Percentiles rank a stretch among this genome's conserved stretches.
Evolutionary conservation across 1,140 invertebrate genomes (phyloP).

Genomic region (Pseudobourletiella spinata): DNA sequence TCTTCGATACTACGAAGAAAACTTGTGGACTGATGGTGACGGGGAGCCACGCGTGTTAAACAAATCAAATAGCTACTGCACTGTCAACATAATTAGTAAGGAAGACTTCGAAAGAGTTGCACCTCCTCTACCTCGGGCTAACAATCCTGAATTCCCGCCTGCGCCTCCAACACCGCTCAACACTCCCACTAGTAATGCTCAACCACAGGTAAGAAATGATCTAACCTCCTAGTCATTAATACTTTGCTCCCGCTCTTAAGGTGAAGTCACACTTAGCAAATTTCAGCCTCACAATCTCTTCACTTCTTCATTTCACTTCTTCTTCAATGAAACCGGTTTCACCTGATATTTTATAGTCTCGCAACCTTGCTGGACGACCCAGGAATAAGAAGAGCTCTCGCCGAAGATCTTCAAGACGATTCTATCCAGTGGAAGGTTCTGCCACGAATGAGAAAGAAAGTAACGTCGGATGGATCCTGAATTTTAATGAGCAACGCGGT

Average conservation of each 20-base stretch:
- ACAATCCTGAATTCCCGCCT: conserved; percentile 55
- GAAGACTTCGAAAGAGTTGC: conserved; percentile 76
- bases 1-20: conserved; percentile 87
- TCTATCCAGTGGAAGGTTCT: conserved; percentile 24
- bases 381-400: conserved; percentile 3
- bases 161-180: conserved; percentile 59
- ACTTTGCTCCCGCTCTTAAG: too few relatives aligned
- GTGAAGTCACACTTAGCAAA: too few relatives aligned
- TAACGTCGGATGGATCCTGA: conserved; percentile 96
- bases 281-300: too few relatives aligned
- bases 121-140: conserved; percentile 52
- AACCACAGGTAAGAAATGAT: conserved; percentile 36
- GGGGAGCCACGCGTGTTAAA: not conserved
- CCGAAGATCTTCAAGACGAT: conserved; percentile 19
- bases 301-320: too few relatives aligned
- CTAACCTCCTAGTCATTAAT: too few relatives aligned
- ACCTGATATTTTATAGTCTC: too few relatives aligned
- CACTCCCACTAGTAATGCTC: conserved; percentile 34
- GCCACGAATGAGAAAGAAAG: conserved; percentile 54
- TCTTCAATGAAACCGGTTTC: too few relatives aligned
- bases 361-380: not conserved
- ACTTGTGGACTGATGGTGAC: conserved; percentile 49
- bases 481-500: conserved; percentile 68
- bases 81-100: conserved; percentile 80
- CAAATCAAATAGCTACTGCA: conserved; percentile 58